These are phyloP conservation scores for Chrysochloris asiatica DNA, from an alignment of 2,113 vertebrate genomes.

Conservation along the genomic window DNA sequence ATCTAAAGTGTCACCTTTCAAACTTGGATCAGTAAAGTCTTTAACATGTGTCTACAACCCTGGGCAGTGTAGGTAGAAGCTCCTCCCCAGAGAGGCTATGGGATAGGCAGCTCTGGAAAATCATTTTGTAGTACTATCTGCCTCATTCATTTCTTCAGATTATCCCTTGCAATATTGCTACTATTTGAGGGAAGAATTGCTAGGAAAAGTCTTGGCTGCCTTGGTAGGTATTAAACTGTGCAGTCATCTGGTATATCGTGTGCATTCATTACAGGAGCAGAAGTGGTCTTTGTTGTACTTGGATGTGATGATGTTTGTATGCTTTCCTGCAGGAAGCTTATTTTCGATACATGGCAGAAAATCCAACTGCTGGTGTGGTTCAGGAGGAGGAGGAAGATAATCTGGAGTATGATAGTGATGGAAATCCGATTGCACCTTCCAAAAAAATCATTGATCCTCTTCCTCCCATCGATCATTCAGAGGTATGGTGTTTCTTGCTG, in stretches of 20 bases:
- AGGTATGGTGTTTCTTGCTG: conserved; percentile 86
- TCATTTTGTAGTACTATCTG: conserved; percentile 59
- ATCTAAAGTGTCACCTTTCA: conserved; percentile 39
- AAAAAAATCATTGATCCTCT: conserved; percentile 97
- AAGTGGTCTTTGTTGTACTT: background rate
- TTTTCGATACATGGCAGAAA: conserved; percentile 99
- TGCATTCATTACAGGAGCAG: background rate
- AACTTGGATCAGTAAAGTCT: conserved; percentile 58
- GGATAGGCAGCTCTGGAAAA: conserved; percentile 49
- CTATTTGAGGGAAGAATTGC: conserved; percentile 61
- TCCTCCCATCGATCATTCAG: conserved; percentile 96
- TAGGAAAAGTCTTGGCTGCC: conserved; percentile 64
- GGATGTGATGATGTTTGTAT: conserved; percentile 80
- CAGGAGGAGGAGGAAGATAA: conserved; percentile 97
- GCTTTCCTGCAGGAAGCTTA: conserved; percentile 98
- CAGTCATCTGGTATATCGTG: conserved; percentile 43
- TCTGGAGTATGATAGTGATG: conserved; percentile 98
- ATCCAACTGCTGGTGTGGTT: conserved; percentile 96
- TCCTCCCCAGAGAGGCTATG: conserved; percentile 21
- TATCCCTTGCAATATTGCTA: conserved; percentile 63
- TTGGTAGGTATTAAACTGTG: conserved; percentile 73
- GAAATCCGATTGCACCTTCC: conserved; percentile 94
- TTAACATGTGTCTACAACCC: conserved; percentile 48
- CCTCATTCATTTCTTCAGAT: conserved; percentile 59
- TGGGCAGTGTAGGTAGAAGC: conserved; percentile 28